Evolutionary conservation across 1,140 invertebrate genomes (phyloP).

Genomic region (Papilio aristodemus): DNA sequence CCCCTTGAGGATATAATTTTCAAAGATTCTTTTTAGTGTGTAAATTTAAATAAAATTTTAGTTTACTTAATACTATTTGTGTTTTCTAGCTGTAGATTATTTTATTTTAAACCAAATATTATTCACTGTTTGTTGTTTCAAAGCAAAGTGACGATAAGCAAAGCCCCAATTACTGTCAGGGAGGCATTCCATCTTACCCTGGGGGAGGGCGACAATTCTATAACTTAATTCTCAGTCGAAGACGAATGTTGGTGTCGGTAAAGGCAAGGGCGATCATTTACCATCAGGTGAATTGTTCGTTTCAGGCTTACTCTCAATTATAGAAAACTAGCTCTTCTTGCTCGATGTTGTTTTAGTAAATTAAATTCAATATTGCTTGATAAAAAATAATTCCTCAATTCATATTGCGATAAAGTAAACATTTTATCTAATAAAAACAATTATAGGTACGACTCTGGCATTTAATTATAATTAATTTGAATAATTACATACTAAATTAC

Average conservation of each 20-base stretch:
- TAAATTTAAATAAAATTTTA: too few relatives aligned
- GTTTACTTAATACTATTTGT: too few relatives aligned
- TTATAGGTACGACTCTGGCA: too few relatives aligned
- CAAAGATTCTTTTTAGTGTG: too few relatives aligned
- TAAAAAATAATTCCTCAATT: neutral
- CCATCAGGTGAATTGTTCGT: conserved; percentile 10
- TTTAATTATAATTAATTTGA: too few relatives aligned
- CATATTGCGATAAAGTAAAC: too few relatives aligned
- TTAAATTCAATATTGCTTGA: neutral
- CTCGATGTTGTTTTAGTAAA: neutral
- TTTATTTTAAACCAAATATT: neutral
- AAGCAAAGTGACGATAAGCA: conserved; percentile 14
- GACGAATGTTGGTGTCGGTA: conserved; percentile 14
- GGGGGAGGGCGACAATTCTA: conserved; percentile 4
- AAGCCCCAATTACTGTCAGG: conserved; percentile 10
- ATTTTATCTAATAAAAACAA: too few relatives aligned
- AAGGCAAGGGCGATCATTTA: conserved; percentile 3
- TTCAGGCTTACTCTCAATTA: neutral
- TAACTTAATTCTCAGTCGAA: conserved; percentile 17
- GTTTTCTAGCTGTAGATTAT: too few relatives aligned
- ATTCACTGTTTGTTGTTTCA: neutral
- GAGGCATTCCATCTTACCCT: conserved; percentile 18
- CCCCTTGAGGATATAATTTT: too few relatives aligned
- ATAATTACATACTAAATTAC: too few relatives aligned
- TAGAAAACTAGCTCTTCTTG: neutral